phyloP scores from a whole-genome alignment of 2,888 invertebrate genomes.

The Xylocampa areola region DNA sequence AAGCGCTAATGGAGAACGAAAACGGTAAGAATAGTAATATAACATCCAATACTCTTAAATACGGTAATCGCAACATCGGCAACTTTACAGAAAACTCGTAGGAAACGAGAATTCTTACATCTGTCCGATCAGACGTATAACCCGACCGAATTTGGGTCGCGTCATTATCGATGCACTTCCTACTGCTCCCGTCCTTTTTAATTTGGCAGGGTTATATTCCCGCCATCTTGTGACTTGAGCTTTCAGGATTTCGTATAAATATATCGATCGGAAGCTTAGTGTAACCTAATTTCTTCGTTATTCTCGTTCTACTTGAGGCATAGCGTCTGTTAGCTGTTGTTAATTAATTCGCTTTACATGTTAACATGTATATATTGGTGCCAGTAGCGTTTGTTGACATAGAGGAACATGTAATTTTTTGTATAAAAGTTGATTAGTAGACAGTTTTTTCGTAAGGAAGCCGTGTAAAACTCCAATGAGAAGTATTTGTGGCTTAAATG shows the following conservation, averaged over 20 bases:
- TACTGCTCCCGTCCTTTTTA: slow-evolving; percentile 66
- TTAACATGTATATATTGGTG: slow-evolving; percentile 38
- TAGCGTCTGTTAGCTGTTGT: slow-evolving; percentile 52
- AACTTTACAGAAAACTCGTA: slow-evolving; percentile 77
- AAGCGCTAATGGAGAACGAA: slow-evolving; percentile 79
- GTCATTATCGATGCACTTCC: slow-evolving; percentile 70
- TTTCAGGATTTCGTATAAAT: slow-evolving; percentile 86
- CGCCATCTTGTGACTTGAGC: slow-evolving; percentile 87
- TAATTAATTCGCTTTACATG: slow-evolving; percentile 41
- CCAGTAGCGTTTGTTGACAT: slow-evolving; percentile 78
- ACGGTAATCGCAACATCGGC: slow-evolving; percentile 63
- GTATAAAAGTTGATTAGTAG: slow-evolving; percentile 23
- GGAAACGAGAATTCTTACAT: slow-evolving; percentile 84
- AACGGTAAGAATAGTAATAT: slow-evolving; percentile 81
- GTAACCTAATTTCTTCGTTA: slow-evolving; percentile 78
- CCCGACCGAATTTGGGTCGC: slow-evolving; percentile 81
- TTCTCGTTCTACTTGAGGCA: slow-evolving; percentile 63
- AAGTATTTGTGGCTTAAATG: slow-evolving; percentile 33
- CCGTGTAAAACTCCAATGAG: slow-evolving; percentile 23
- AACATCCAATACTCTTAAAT: slow-evolving; percentile 53
- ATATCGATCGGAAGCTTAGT: slow-evolving; percentile 85
- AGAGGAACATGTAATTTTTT: slow-evolving; percentile 41
- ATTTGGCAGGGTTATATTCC: slow-evolving; percentile 79
- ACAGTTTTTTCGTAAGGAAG: slow-evolving; percentile 35
- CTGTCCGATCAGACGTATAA: slow-evolving; percentile 85